Conservation (phyloP, 2,888 invertebrate species). For the Argyresthia goedartella region DNA sequence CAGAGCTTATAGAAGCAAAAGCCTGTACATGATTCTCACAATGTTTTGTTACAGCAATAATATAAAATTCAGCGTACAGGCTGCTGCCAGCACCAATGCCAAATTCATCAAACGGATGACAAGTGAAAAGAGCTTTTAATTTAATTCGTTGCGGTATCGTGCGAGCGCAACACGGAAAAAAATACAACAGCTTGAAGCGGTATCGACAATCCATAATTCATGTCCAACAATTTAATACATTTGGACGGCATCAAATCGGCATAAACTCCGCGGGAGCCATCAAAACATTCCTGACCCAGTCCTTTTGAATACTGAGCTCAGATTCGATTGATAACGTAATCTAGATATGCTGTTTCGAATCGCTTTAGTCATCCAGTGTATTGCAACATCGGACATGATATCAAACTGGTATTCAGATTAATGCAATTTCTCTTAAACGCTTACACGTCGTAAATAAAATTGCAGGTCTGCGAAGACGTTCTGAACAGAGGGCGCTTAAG, state of each 20-base stretch:
- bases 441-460: slow-evolving; percentile 71
- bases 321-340: slow-evolving; percentile 20
- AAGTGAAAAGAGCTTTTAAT: slow-evolving; percentile 72
- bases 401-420: slow-evolving; percentile 70
- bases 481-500: slow-evolving; percentile 34
- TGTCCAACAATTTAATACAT: slow-evolving; percentile 70
- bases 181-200: slow-evolving; percentile 69
- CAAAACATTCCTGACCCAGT: slow-evolving; percentile 36
- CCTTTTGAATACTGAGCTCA: slow-evolving; percentile 20
- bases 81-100: slow-evolving; percentile 46
- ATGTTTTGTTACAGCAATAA: neutral
- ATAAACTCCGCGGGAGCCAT: slow-evolving; percentile 28
- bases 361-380: slow-evolving; percentile 41
- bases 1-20: too few relatives aligned
- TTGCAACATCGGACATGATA: slow-evolving; percentile 68
- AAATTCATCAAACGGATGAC: slow-evolving; percentile 66
- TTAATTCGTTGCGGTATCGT: slow-evolving; percentile 69
- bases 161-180: slow-evolving; percentile 58
- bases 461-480: slow-evolving; percentile 48
- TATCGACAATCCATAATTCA: slow-evolving; percentile 72
- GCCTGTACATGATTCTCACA: slow-evolving; percentile 1
- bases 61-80: slow-evolving; percentile 31
- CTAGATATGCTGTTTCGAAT: slow-evolving; percentile 27
- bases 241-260: slow-evolving; percentile 29
- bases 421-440: slow-evolving; percentile 71